phyloP scores from a whole-genome alignment of 2,113 vertebrate species.

The Hemichromis elongatus region DNA sequence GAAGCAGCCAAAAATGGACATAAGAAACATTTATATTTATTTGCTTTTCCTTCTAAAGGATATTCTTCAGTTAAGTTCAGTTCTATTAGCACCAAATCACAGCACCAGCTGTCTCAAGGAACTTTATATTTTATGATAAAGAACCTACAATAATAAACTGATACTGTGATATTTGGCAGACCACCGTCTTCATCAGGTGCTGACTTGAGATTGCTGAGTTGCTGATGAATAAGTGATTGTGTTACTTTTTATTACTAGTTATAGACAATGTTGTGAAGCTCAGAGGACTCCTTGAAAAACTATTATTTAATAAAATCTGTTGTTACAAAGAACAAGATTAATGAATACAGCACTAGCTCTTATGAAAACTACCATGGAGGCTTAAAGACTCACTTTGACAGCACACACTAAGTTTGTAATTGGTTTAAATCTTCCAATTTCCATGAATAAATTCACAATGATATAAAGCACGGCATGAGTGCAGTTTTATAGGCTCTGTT shows the following conservation, averaged over 20 bases:
- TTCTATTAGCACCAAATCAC: not conserved
- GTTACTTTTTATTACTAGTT: not conserved
- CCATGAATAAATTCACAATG: not conserved
- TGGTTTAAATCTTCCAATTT: not conserved
- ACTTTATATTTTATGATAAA: not conserved
- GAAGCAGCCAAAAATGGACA: fast-evolving
- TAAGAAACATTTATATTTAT: not conserved
- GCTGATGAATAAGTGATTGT: not conserved
- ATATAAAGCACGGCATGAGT: not conserved
- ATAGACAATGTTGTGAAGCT: not conserved
- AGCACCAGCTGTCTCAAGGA: not conserved
- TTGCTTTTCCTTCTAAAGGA: not conserved
- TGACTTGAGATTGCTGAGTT: not conserved
- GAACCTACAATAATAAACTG: not conserved
- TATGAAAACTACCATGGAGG: not conserved
- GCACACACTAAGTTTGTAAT: not conserved
- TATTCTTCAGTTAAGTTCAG: not conserved
- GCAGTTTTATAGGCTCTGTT: not conserved
- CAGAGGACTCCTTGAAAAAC: not conserved
- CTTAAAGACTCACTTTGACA: not conserved
- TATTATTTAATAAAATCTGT: too few species aligned
- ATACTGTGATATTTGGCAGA: not conserved
- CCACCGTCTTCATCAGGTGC: not conserved
- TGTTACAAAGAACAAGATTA: too few species aligned
- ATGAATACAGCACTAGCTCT: not conserved